These are phyloP conservation scores for Channa striata DNA, from an alignment of 2,797 vertebrate species.

Conservation along the genomic window DNA sequence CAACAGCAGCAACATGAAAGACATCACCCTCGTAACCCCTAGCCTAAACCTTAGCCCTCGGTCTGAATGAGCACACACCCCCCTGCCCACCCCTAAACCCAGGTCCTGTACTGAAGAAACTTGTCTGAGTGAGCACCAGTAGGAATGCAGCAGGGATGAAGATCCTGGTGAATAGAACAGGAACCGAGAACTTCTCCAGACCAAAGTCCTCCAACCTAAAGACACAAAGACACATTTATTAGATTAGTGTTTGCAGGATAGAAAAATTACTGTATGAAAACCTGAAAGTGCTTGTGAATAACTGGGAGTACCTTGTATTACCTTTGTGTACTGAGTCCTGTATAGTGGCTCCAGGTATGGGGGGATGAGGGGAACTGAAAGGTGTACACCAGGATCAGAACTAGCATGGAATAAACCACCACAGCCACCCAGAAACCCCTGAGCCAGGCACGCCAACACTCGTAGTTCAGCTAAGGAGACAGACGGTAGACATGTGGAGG, in stretches of 20 bases:
- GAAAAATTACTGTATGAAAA: no score
- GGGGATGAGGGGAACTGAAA: conserved; percentile 95
- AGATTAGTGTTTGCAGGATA: no score
- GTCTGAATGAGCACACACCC: no score
- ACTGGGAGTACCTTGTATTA: not conserved
- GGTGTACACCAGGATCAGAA: conserved; percentile 95
- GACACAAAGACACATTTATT: not conserved
- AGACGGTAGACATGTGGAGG: conserved; percentile 12
- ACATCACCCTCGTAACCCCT: no score
- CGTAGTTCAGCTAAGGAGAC: conserved; percentile 90
- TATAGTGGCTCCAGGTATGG: conserved; percentile 93
- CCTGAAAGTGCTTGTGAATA: not conserved
- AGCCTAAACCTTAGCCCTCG: no score
- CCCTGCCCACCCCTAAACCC: no score
- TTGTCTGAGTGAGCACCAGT: conserved; percentile 75
- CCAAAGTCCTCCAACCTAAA: conserved; percentile 92
- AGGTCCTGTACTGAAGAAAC: no score
- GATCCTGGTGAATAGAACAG: conserved; percentile 93
- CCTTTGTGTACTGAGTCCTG: conserved; percentile 85
- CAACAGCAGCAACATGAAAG: not conserved
- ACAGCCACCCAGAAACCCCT: conserved; percentile 98
- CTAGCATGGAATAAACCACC: conserved; percentile 96
- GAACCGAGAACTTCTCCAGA: conserved; percentile 90
- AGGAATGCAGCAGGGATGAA: conserved; percentile 95
- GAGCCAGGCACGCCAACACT: conserved; percentile 92